Conservation (phyloP, 2,797 vertebrate genomes). For the Peromyscus melanophrys region DNA sequence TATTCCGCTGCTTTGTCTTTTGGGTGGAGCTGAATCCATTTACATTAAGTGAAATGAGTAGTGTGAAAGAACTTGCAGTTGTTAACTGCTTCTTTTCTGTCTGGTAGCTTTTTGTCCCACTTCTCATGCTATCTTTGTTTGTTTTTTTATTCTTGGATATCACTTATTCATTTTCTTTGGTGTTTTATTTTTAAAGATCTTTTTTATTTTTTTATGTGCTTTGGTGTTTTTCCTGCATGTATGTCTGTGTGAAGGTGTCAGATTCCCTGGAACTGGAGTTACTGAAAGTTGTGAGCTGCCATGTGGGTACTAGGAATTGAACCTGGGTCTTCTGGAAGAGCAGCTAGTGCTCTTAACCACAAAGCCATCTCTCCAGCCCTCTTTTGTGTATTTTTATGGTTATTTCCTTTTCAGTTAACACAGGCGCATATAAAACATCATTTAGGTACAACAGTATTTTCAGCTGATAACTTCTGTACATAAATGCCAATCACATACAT, state of each 20-base stretch:
- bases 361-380: neutral
- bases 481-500: neutral
- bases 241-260: neutral
- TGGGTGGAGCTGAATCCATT: neutral
- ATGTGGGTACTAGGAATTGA: neutral
- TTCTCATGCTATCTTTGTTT: neutral
- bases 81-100: neutral
- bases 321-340: neutral
- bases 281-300: neutral
- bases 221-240: neutral
- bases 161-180: slow-evolving; percentile 11
- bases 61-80: neutral
- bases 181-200: neutral
- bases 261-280: neutral
- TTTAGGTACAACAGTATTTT: slow-evolving; percentile 1
- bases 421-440: neutral
- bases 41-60: slow-evolving; percentile 2
- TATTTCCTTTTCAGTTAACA: slow-evolving; percentile 5
- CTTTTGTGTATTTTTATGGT: neutral
- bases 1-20: neutral
- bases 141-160: neutral
- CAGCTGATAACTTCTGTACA: neutral
- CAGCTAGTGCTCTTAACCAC: neutral
- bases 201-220: neutral
- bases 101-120: neutral